These are phyloP conservation scores for Typhlichthys subterraneus DNA, from an alignment of 2,797 vertebrate genomes.

Conservation along the genomic window DNA sequence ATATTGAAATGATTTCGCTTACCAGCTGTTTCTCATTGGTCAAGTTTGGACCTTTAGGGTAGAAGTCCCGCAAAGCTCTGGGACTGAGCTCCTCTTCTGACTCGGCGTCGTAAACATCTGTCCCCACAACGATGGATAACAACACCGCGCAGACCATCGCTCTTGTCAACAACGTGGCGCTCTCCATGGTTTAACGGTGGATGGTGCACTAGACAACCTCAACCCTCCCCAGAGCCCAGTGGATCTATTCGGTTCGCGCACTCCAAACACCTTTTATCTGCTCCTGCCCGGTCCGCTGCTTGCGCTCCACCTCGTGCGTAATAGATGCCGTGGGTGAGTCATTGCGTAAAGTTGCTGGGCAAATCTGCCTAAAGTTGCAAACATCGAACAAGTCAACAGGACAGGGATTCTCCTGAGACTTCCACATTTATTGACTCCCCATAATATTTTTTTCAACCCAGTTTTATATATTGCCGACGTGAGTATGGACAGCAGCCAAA, in stretches of 20 bases:
- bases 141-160: constrained; percentile 71
- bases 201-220: constrained; percentile 25
- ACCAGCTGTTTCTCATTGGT: constrained; percentile 84
- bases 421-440: too few species aligned
- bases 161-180: constrained; percentile 67
- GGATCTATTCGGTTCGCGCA: constrained; percentile 23
- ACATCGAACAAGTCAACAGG: background rate
- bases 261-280: constrained; percentile 73
- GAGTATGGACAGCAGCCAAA: too few species aligned
- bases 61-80: constrained; percentile 81
- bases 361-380: constrained; percentile 42
- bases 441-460: too few species aligned
- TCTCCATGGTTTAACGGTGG: constrained; percentile 69
- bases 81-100: constrained; percentile 74
- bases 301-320: constrained; percentile 81
- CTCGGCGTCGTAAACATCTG: constrained; percentile 59
- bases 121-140: constrained; percentile 54
- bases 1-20: constrained; percentile 39
- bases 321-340: constrained; percentile 75
- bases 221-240: constrained; percentile 21
- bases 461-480: too few species aligned
- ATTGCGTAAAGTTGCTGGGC: constrained; percentile 74
- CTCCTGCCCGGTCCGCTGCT: constrained; percentile 49
- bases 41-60: constrained; percentile 79
- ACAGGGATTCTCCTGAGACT: background rate